Evolutionary conservation across 2,113 vertebrate species (phyloP).

Genomic region (Phyllopteryx taeniolatus): DNA sequence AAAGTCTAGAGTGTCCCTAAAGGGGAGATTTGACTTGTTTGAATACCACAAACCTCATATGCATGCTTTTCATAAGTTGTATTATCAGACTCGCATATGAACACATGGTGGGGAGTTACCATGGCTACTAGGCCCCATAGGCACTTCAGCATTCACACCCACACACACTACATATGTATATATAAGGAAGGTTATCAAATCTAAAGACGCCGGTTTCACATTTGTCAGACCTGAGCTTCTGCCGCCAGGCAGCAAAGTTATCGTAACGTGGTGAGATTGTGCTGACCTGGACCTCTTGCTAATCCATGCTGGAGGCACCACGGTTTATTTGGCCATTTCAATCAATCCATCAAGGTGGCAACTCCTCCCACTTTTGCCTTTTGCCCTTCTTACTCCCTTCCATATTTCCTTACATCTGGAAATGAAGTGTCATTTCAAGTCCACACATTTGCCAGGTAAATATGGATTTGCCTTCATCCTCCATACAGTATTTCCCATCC

Average conservation of each 20-base stretch:
- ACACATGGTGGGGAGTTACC: slow-evolving; percentile 64
- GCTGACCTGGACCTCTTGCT: slow-evolving; percentile 61
- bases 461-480: not conserved
- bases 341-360: slow-evolving; percentile 66
- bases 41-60: slow-evolving; percentile 59
- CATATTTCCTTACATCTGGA: not conserved
- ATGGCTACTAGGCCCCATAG: slow-evolving; percentile 61
- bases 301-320: slow-evolving; percentile 62
- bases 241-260: slow-evolving; percentile 50
- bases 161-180: not conserved
- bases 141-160: slow-evolving; percentile 7
- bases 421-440: not conserved
- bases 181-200: slow-evolving; percentile 26
- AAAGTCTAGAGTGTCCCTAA: slow-evolving; percentile 9
- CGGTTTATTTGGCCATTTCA: slow-evolving; percentile 53
- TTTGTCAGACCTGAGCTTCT: slow-evolving; percentile 38
- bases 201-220: slow-evolving; percentile 34
- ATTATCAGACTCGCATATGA: slow-evolving; percentile 64
- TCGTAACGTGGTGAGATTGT: slow-evolving; percentile 54
- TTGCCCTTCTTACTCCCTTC: slow-evolving; percentile 2
- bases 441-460: not conserved
- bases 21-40: slow-evolving; percentile 28
- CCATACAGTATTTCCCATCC: not conserved
- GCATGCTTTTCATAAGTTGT: slow-evolving; percentile 48
- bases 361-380: slow-evolving; percentile 39